phyloP scores from a whole-genome alignment of 2,113 vertebrate species.

The Anarrhichthys ocellatus region DNA sequence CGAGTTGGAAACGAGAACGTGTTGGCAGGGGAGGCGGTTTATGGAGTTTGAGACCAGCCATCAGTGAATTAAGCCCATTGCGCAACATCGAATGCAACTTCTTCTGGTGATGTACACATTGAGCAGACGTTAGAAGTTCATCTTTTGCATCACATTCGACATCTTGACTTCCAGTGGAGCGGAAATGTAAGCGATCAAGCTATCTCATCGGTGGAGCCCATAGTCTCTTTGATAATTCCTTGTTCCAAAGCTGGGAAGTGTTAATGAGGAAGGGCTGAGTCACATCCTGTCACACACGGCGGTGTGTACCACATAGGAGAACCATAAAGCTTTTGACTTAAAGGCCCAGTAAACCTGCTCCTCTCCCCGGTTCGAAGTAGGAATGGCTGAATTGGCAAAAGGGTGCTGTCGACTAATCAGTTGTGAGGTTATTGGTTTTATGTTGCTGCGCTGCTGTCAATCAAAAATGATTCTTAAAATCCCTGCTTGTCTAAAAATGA shows the following conservation, averaged over 20 bases:
- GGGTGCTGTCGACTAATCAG: neutral
- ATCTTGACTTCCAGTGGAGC: neutral
- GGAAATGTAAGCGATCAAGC: neutral
- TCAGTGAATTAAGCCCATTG: too few species aligned
- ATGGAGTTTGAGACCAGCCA: too few species aligned
- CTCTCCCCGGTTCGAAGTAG: neutral
- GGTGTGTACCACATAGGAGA: neutral
- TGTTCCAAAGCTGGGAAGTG: neutral
- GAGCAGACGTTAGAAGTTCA: neutral
- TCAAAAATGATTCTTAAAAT: neutral
- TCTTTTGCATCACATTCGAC: neutral
- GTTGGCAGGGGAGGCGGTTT: too few species aligned
- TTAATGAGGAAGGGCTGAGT: neutral
- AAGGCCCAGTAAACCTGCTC: neutral
- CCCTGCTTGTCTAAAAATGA: neutral
- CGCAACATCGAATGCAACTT: too few species aligned
- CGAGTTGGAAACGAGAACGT: too few species aligned
- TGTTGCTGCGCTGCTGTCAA: neutral
- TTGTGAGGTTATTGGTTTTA: neutral
- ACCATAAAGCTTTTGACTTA: neutral
- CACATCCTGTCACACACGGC: neutral
- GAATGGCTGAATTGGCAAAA: neutral
- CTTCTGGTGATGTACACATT: too few species aligned
- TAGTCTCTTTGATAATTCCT: too few species aligned
- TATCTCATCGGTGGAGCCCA: too few species aligned